Evolutionary conservation across 2,888 invertebrate species (phyloP), one percentile per base, ranked within the genome.

Genomic region (Glaucopsyche alexis): DNA sequence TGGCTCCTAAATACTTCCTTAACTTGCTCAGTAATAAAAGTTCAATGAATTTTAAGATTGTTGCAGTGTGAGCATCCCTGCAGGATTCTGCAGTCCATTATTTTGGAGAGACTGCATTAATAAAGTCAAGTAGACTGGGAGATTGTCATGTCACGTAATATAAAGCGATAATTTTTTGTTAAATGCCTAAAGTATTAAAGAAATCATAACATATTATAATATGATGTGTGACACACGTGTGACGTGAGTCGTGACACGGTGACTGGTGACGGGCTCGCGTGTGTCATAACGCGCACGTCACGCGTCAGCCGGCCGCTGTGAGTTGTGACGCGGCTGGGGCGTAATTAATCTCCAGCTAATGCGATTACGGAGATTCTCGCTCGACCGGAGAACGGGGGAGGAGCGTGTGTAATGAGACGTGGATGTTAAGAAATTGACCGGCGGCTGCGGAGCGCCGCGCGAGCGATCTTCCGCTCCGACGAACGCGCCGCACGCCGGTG

Each of bases 321-420:
- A 55, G 55, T 19, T 19, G 9, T 55, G 19, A 55, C 55, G 8
- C 55, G 55, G 16, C 11, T 55, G 9, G 19, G 55, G 55, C 55
- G 55, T 55, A 55, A 55, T 55, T 55, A 55, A 55, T 55, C 19
- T 55, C 55, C 19, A 14, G 11, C 19, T 55, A 55, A 55, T 55
- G 19, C 55, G 55, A 55, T 55, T 55, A 55, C 9, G 9, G 55
- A 9, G 16, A 55, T 55, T 42, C 16, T n/a, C 7, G 16, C 9
- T 55, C 52, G 52, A 7, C 8, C 52, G 52, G 16, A 9, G 52
- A 16, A 3, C 8, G 52, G 8, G 52, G 16, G 52, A 55, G 16
- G 52, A 9, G 19, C 19, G 55, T 8, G 55, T 19, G 55, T 55
- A 19, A 19, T 55, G 55, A 55, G 52, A 3, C 9, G 55, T 3